These are phyloP conservation scores for Belonocnema kinseyi DNA, from an alignment of 1,140 invertebrate genomes.

Conservation along the genomic window DNA sequence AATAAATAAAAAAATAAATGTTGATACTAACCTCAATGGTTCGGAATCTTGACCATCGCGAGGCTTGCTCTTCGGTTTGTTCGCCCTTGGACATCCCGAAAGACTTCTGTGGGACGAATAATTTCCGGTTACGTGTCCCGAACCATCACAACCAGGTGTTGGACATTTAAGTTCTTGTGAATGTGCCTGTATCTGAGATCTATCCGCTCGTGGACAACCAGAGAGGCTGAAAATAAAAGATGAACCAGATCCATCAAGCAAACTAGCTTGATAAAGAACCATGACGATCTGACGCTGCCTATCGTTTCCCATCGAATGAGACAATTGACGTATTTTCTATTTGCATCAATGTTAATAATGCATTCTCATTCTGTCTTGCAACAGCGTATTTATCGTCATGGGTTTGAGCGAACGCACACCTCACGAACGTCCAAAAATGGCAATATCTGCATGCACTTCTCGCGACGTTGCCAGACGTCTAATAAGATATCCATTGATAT, in stretches of 20 bases:
- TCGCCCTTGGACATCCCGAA: constrained; percentile 90
- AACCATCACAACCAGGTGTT: constrained; percentile 90
- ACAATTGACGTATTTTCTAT: too few relatives aligned
- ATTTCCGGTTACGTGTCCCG: constrained; percentile 90
- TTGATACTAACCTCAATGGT: constrained; percentile 83
- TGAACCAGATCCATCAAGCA: constrained; percentile 23
- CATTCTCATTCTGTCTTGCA: background rate
- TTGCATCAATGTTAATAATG: background rate
- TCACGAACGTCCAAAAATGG: constrained; percentile 62
- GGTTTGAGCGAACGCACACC: constrained; percentile 58
- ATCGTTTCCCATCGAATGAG: background rate
- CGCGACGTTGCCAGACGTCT: constrained; percentile 60
- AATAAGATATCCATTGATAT: background rate
- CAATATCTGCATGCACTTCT: constrained; percentile 62
- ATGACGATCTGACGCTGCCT: constrained; percentile 51
- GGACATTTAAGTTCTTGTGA: constrained; percentile 92
- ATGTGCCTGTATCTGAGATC: constrained; percentile 84
- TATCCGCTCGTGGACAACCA: constrained; percentile 85
- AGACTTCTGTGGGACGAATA: constrained; percentile 90
- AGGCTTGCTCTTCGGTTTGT: constrained; percentile 94
- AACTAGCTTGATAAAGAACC: constrained; percentile 35
- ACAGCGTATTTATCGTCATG: constrained; percentile 52
- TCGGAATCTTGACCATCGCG: constrained; percentile 93
- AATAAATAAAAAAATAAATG: background rate
- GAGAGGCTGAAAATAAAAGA: constrained; percentile 78